Percentiles rank a stretch among this genome's conserved stretches.
These are phyloP conservation scores for Poeciliopsis retropinna DNA, from an alignment of 2,113 vertebrate species.

Conservation along the genomic window DNA sequence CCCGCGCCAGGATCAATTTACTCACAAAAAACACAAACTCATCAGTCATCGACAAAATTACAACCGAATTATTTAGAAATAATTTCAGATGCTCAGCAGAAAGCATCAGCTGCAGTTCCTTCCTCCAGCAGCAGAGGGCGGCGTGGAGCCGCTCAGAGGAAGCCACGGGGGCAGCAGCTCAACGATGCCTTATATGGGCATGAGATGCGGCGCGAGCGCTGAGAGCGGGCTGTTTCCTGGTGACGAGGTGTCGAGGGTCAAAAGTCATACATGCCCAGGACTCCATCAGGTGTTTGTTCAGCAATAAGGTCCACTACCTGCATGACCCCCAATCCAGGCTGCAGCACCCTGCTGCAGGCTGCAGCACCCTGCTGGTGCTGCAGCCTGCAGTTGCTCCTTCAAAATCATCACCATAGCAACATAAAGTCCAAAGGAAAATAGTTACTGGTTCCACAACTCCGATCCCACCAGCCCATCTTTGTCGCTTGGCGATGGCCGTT, in stretches of 20 bases:
- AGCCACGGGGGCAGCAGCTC: conserved; percentile 40
- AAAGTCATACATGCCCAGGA: conserved; percentile 14
- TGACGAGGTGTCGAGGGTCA: conserved; percentile 38
- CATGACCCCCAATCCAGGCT: not conserved
- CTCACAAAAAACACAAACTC: not conserved
- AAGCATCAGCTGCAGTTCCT: not conserved
- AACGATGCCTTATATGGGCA: conserved; percentile 83
- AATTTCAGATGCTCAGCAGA: no score
- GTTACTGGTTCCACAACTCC: no score
- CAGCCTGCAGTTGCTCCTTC: no score
- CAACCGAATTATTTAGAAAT: not conserved
- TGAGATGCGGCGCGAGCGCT: conserved; percentile 56
- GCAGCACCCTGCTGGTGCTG: no score
- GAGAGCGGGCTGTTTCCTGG: conserved; percentile 69
- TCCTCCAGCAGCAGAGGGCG: conserved; percentile 58
- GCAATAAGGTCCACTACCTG: not conserved
- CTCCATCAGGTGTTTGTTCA: not conserved
- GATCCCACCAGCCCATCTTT: no score
- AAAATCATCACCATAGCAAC: not conserved
- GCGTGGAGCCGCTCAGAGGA: conserved; percentile 9
- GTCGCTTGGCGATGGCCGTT: no score
- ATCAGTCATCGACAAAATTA: not conserved
- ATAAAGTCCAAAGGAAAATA: not conserved
- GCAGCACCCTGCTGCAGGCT: no score
- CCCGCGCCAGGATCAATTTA: no score